Conservation (phyloP, 2,888 invertebrate species). For the Protophormia terraenovae region DNA sequence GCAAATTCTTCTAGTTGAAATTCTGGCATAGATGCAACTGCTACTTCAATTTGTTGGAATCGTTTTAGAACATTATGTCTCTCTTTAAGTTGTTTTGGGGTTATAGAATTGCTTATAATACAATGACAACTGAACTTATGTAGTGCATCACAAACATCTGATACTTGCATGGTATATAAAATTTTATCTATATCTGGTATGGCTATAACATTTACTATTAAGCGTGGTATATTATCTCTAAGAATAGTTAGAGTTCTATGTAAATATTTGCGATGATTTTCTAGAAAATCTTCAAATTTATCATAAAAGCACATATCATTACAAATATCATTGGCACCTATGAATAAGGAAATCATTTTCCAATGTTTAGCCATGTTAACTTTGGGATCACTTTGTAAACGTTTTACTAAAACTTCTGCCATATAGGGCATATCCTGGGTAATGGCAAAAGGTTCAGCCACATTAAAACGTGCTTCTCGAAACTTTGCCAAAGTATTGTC, state of each 20-base stretch:
- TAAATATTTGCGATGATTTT: constrained; percentile 82
- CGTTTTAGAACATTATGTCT: constrained; percentile 61
- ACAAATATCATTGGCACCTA: constrained; percentile 85
- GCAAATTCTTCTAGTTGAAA: constrained; percentile 83
- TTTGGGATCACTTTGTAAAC: constrained; percentile 74
- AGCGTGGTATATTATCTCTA: constrained; percentile 83
- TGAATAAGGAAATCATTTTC: constrained; percentile 84
- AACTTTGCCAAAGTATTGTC: constrained; percentile 74
- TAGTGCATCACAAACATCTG: constrained; percentile 69
- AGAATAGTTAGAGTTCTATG: constrained; percentile 81
- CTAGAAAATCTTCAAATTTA: constrained; percentile 76
- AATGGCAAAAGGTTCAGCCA: constrained; percentile 78
- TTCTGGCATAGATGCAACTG: constrained; percentile 80
- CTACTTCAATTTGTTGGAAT: constrained; percentile 82
- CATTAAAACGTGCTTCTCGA: constrained; percentile 72
- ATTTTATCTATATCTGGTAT: constrained; percentile 72
- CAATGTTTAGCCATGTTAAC: constrained; percentile 83
- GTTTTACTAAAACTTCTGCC: constrained; percentile 73
- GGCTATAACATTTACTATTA: constrained; percentile 74
- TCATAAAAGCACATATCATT: constrained; percentile 82
- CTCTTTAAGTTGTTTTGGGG: constrained; percentile 38
- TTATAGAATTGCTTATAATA: constrained; percentile 71
- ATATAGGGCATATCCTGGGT: constrained; percentile 75
- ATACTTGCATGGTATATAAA: constrained; percentile 68
- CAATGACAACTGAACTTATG: constrained; percentile 75